These are phyloP conservation scores for Desoria tigrina DNA, from an alignment of 2,888 invertebrate genomes.

Conservation along the genomic window DNA sequence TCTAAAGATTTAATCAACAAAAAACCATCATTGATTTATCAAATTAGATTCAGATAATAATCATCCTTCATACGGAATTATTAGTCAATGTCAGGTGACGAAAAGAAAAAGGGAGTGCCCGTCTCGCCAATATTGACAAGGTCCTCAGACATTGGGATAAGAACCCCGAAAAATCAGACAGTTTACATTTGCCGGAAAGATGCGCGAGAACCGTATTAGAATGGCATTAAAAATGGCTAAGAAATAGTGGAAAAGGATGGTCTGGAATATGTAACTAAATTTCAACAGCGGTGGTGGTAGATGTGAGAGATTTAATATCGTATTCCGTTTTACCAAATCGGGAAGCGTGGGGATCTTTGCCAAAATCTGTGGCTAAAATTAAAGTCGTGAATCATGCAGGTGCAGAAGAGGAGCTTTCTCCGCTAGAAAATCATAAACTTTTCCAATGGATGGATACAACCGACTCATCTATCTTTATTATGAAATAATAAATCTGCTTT, in stretches of 20 bases:
- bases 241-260: slow-evolving; percentile 28
- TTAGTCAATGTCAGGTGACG: no score
- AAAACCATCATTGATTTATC: no score
- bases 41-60: background rate
- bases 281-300: slow-evolving; percentile 24
- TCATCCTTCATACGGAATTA: no score
- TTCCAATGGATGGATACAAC: slow-evolving; percentile 1
- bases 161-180: no score
- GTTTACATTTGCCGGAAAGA: background rate
- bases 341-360: slow-evolving; percentile 50
- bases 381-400: slow-evolving; percentile 53
- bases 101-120: no score
- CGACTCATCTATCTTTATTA: no score
- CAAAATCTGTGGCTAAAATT: slow-evolving; percentile 53
- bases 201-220: slow-evolving; percentile 1
- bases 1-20: no score
- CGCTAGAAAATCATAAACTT: background rate
- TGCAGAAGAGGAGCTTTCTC: slow-evolving; percentile 35
- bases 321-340: slow-evolving; percentile 48
- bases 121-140: no score
- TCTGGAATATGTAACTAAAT: no score
- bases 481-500: no score
- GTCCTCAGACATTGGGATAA: no score
- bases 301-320: slow-evolving; percentile 49
- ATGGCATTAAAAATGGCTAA: slow-evolving; percentile 3